Evolutionary conservation across 2,113 vertebrate genomes (phyloP).

Genomic region (Dasyornis broadbenti): DNA sequence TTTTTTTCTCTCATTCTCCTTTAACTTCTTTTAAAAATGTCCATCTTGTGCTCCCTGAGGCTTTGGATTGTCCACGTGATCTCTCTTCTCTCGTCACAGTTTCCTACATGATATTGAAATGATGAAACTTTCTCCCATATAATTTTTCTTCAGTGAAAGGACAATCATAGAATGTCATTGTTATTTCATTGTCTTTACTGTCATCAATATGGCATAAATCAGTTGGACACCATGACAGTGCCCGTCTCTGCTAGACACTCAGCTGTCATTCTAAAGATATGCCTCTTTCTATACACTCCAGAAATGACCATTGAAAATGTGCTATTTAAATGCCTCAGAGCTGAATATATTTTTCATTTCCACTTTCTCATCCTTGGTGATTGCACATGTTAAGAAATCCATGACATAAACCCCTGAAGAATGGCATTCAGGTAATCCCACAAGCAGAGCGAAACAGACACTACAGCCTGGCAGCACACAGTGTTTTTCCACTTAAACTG

Average conservation of each 20-base stretch:
- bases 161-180: neutral
- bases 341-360: slow-evolving; percentile 25
- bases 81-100: neutral
- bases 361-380: neutral
- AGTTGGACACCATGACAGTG: neutral
- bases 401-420: neutral
- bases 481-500: neutral
- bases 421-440: neutral
- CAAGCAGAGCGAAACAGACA: neutral
- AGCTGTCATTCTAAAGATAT: neutral
- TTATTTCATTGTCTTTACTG: slow-evolving; percentile 8
- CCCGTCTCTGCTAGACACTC: neutral
- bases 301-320: slow-evolving; percentile 17
- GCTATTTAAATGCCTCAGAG: neutral
- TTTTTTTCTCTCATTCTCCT: neutral
- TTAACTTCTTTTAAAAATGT: neutral
- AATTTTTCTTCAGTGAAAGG: neutral
- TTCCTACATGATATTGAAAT: neutral
- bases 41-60: neutral
- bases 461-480: neutral
- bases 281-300: neutral
- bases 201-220: neutral
- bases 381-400: neutral
- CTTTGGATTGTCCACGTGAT: neutral
- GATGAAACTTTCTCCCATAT: neutral